A percentile compares a stretch with the other conserved stretches of the same genome.
phyloP scores from a whole-genome alignment of 2,797 vertebrate genomes.

The Erithacus rubecula region DNA sequence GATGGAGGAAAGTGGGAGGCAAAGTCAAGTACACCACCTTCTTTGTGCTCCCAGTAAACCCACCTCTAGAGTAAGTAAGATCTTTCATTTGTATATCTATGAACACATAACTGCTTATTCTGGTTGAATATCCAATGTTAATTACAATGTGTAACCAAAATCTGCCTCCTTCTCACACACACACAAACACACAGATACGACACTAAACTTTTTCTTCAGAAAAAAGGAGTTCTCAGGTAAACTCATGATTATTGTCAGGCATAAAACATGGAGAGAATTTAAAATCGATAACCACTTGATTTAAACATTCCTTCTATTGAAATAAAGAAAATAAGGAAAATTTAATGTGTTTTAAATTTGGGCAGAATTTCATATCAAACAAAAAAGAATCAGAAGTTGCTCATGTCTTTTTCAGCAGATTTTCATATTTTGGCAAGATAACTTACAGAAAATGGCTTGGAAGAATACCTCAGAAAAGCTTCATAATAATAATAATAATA shows the following conservation, averaged over 20 bases:
- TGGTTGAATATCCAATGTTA: not conserved
- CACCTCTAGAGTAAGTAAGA: not conserved
- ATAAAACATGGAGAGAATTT: not conserved
- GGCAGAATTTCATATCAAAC: not conserved
- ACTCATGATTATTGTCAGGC: not conserved
- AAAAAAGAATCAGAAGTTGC: not conserved
- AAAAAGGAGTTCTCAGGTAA: not conserved
- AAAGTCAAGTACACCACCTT: not conserved
- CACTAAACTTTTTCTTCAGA: not conserved
- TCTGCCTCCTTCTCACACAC: not conserved
- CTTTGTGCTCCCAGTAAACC: not conserved
- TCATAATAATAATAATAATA: not conserved
- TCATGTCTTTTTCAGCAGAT: not conserved
- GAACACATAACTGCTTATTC: not conserved
- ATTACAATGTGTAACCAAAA: not conserved
- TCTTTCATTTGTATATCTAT: not conserved
- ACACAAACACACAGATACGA: not conserved
- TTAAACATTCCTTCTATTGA: not conserved
- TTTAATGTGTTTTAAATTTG: not conserved
- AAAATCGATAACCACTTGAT: not conserved
- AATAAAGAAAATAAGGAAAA: not conserved
- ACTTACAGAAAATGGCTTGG: not conserved
- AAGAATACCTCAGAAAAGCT: not conserved
- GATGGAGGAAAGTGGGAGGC: not conserved
- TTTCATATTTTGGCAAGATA: not conserved